phyloP scores from a whole-genome alignment of 2,888 invertebrate species.

The Drosophila melanosoma region DNA sequence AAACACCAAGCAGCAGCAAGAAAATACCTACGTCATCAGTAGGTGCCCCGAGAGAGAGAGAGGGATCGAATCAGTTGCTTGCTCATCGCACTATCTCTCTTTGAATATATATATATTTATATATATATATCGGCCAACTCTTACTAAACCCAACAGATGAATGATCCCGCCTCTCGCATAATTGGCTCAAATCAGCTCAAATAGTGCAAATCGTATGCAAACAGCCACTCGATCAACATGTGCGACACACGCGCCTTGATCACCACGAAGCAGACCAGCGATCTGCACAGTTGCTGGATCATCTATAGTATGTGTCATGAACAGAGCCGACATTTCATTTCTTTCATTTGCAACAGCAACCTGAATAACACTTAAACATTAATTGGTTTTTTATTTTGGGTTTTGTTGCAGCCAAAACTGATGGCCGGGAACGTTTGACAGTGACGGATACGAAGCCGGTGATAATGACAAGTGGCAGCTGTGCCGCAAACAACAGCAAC shows the following conservation, averaged over 20 bases:
- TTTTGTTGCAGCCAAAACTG: slow-evolving; percentile 82
- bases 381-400: neutral
- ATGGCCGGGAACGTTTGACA: slow-evolving; percentile 84
- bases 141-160: neutral
- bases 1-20: slow-evolving; percentile 5
- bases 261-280: slow-evolving; percentile 87
- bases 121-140: neutral
- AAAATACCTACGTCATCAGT: slow-evolving; percentile 72
- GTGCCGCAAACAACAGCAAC: slow-evolving; percentile 27
- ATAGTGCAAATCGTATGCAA: slow-evolving; percentile 1
- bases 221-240: slow-evolving; percentile 81
- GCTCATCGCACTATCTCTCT: neutral
- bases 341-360: neutral
- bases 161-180: slow-evolving; percentile 9
- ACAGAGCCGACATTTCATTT: too few species aligned
- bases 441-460: slow-evolving; percentile 84
- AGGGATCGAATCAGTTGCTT: neutral
- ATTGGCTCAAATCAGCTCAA: neutral
- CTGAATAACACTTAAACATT: neutral
- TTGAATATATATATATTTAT: neutral
- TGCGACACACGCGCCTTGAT: slow-evolving; percentile 88
- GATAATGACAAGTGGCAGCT: slow-evolving; percentile 61
- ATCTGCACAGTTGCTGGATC: slow-evolving; percentile 91
- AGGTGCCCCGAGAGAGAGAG: neutral
- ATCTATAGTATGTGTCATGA: slow-evolving; percentile 88